Base-by-base conservation (phyloP, 2,888 invertebrate genomes). In the Drosophila villosipedis region DNA sequence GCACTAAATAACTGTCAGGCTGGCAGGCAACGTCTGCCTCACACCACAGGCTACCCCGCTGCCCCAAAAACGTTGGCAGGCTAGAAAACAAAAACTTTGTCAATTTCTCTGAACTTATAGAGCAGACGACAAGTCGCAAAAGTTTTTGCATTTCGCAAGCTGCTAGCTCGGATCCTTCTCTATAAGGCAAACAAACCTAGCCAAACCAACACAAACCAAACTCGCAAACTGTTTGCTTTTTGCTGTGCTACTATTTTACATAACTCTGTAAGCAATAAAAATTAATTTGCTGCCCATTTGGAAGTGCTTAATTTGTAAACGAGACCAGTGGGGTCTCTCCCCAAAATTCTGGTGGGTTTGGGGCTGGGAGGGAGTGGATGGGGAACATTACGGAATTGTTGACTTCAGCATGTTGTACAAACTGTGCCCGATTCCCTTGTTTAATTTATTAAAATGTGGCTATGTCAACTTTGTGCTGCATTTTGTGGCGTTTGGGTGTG, bases 291-390 rank as follows among this genome's bases (percentile, higher is more conserved):
- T 83, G 85, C 83, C 90, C 83, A 83, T 87, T 91, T 91, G 85
- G 78, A 91, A 89, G 90, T 90, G 80, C 91, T 91, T 91, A 87
- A 91, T 91, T 89, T 87, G 88, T 80, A 85, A 89, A 89, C 85
- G 91, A 89, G 83, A 76, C 82, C 89, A 85, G 77, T 83, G 90
- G 90, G 86, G 82, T 84, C 68, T 58, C 57, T 65, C 68, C 50
- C 62, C 57, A 66, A 66, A 66, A 78, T 61, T 66, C 78, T 57
- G 66, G 70, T 58, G 14, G 55, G 19, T 10, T 22, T 37, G 28
- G 10, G 10, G 30, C 61, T 66, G 57, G 47, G 22, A 10, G 31
- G 60, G 22, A 22, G 28, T 16, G 31, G 65, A 9, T 12, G 49
- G 63, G 64, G 22, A 43, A 47, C 19, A 28, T 53, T 50, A 50